phyloP scores from a whole-genome alignment of 2,797 vertebrate species.

The Macropodus opercularis region DNA sequence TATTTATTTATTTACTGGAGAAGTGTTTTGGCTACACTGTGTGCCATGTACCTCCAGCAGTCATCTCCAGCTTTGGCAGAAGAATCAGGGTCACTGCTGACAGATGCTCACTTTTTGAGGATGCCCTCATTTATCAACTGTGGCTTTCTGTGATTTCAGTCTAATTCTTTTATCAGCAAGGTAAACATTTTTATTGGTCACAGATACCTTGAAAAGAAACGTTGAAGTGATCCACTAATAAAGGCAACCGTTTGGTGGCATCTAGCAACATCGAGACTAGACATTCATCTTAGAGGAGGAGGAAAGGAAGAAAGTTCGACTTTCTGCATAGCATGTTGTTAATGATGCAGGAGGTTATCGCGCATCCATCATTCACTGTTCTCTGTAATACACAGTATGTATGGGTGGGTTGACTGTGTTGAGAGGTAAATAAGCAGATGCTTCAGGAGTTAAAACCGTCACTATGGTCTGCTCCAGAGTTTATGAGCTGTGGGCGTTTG shows the following conservation, averaged over 20 bases:
- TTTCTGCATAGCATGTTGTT: background rate
- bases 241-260: background rate
- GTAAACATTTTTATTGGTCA: slow-evolving; percentile 10
- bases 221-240: background rate
- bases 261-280: background rate
- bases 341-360: slow-evolving; percentile 12
- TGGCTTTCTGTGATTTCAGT: slow-evolving; percentile 11
- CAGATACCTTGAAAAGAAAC: background rate
- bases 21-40: background rate
- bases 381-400: slow-evolving; percentile 10
- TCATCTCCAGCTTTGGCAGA: background rate
- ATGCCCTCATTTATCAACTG: too few species aligned
- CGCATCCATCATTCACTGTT: background rate
- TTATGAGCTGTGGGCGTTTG: slow-evolving; percentile 67
- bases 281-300: slow-evolving; percentile 7
- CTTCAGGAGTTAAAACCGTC: slow-evolving; percentile 41
- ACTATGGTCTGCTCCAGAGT: slow-evolving; percentile 50
- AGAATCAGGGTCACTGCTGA: background rate
- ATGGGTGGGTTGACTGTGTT: slow-evolving; percentile 19
- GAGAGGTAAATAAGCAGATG: slow-evolving; percentile 58
- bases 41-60: slow-evolving; percentile 2
- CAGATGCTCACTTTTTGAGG: slow-evolving; percentile 17
- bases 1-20: background rate
- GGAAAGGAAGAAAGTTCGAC: background rate
- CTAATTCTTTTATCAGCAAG: background rate